Evolutionary conservation across 2,113 vertebrate species (phyloP), one percentile per base, ranked within the genome.

Genomic region (Pluvialis apricaria): DNA sequence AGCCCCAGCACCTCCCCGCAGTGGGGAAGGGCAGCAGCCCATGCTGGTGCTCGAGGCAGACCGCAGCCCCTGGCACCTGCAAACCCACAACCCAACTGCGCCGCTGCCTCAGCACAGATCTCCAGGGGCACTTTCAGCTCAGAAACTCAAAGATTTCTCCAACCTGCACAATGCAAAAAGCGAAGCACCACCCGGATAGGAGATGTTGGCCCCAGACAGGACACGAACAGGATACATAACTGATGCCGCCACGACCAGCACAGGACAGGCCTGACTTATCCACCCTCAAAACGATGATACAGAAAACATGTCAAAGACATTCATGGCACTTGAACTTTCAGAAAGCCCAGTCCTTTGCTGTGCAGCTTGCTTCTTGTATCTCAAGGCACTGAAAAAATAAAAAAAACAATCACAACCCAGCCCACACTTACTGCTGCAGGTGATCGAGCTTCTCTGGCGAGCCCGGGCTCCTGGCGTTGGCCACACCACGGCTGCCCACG

Each of bases 121-220:
- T 36, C 51, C 51, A 6, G 25, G 19, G 3, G 9, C 14, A 7
- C 31, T 16, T 66, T 9, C 78, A 32, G 55, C 64, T 54, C 34
- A 6, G 32, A 31, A 25, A 69, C 19, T 0, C 38, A 13, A 77
- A 21, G 40, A 31, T 40, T 45, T 54, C 64, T 62, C 71, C n/a
- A 64, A n/a, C 18, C 17, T 38, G 40, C 62, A 45, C 55, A 26
- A 18, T 34, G 44, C 26, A 31, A 45, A 38, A 18, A 26, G n/a
- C 3, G 10, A 86, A 40, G 12, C 10, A 15, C 26, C 40, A 28
- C 8, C 52, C 2, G 0, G 15, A 12, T 22, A 24, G 20, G 40
- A 49, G 45, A 22, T 36, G 82, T n/a, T 26, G 47, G n/a, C 17
- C 51, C 24, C 13, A 25, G 68, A 20, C 5, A 4, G 0, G 34